These are phyloP conservation scores for Ericerus pela DNA, from an alignment of 1,140 invertebrate species.

Conservation along the genomic window DNA sequence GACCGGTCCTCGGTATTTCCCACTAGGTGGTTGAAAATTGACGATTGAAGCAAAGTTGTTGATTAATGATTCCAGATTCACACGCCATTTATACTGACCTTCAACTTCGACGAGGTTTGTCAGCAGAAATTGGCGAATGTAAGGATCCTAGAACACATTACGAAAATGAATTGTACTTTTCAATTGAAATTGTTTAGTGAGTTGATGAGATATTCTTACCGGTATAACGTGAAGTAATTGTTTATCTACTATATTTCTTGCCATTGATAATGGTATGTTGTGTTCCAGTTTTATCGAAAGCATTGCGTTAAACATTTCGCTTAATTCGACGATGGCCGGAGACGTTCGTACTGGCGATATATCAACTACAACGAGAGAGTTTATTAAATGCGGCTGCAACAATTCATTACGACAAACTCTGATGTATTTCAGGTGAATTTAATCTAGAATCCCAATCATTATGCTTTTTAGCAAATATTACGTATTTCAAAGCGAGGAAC, in stretches of 20 bases:
- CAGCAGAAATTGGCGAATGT: slow-evolving; percentile 49
- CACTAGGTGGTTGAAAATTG: slow-evolving; percentile 39
- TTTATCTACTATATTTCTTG: slow-evolving; percentile 40
- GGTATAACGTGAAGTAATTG: slow-evolving; percentile 33
- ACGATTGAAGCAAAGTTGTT: slow-evolving; percentile 42
- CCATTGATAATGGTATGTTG: slow-evolving; percentile 45
- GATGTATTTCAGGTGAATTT: neutral
- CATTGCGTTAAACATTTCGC: slow-evolving; percentile 50
- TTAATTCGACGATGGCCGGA: slow-evolving; percentile 44
- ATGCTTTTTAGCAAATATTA: slow-evolving; percentile 9
- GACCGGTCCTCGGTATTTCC: slow-evolving; percentile 48
- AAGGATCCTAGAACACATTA: slow-evolving; percentile 29
- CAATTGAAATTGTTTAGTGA: neutral
- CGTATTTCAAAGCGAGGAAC: slow-evolving; percentile 47
- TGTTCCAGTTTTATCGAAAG: slow-evolving; percentile 38
- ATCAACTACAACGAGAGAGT: slow-evolving; percentile 68
- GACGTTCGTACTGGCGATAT: slow-evolving; percentile 58
- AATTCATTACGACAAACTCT: slow-evolving; percentile 21
- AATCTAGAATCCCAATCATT: neutral
- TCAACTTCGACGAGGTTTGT: slow-evolving; percentile 57
- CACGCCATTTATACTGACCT: slow-evolving; percentile 49
- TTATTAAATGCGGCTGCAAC: slow-evolving; percentile 55
- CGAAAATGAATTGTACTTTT: neutral
- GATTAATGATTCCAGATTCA: slow-evolving; percentile 54
- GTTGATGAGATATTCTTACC: slow-evolving; percentile 14